Evolutionary conservation across 2,888 invertebrate species (phyloP), one percentile per base, ranked within the genome.

Genomic region (Lasioglossum calceatum): DNA sequence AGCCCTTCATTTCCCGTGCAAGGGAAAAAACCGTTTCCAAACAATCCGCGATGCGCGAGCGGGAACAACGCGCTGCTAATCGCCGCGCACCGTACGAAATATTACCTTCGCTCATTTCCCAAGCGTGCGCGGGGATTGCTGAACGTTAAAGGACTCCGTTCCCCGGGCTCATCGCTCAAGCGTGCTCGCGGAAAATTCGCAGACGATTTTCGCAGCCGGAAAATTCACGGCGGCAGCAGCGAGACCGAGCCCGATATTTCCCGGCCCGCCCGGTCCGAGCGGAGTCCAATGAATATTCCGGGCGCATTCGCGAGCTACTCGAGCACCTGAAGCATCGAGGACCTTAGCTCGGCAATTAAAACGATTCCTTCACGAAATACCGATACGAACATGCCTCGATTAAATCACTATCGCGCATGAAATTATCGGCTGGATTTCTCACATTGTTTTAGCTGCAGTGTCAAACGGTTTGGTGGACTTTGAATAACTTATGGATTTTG

Each of bases 211-310:
- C 75, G 67, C 70, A 36, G 64, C 19, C 23, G 32, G 77, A 72
- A 72, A 71, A 82, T 82, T 77, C 47, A 50, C 39, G 36, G 50
- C 44, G 67, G 58, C 44, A 50, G 58, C 5, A 70, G 58, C 50
- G 50, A 47, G 54, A 54, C 23, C 54, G 54, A 23, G 54, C 23
- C 23, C 81, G 32, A 77, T 72, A 81, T 81, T 67, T 75, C 82
- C 81, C 73, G n/a, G 54, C 16, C 14, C 2, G 50, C 23, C 14
- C 2, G 42, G 44, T 1, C 19, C 50, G 42, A 32, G 50, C n/a
- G 16, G 36, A 61, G 71, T 12, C n/a, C 42, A 70, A 82, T 85
- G 82, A 85, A 82, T 85, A 82, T 85, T 85, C 75, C 61, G 32
- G 23, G 23, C 4, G 82, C 64, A 42, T 82, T 32, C 42, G 39